Conservation (phyloP, 1,140 invertebrate species). For the Rhopalosiphum padi region DNA sequence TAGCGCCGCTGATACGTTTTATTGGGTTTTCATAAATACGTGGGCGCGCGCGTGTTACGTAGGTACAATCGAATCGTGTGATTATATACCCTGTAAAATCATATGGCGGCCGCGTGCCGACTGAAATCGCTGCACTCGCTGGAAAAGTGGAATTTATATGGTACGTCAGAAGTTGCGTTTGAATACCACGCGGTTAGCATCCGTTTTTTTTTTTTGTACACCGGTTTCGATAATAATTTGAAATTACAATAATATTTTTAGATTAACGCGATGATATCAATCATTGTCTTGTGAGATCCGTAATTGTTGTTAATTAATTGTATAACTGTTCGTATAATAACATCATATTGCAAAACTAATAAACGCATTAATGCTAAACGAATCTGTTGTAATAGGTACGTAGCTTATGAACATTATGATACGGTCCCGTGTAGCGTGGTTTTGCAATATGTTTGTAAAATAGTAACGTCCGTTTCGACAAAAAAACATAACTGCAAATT, state of each 20-base stretch:
- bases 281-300: not conserved
- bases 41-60: too few species aligned
- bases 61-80: not conserved
- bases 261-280: not conserved
- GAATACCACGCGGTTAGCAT: not conserved
- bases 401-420: not conserved
- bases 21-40: not conserved
- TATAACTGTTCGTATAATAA: not conserved
- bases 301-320: conserved; percentile 16
- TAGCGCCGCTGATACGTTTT: not conserved
- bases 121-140: not conserved
- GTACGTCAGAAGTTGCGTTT: not conserved
- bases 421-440: not conserved
- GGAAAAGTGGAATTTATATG: not conserved
- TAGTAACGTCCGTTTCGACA: not conserved
- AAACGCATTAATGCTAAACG: not conserved
- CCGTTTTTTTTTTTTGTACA: not conserved
- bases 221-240: not conserved
- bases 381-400: not conserved
- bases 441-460: not conserved
- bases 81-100: not conserved
- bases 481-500: not conserved
- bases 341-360: not conserved
- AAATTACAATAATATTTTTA: not conserved
- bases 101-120: not conserved